A percentile compares a stretch with the other conserved stretches of the same genome.
These are phyloP conservation scores for Jordanella pulchra DNA, from an alignment of 2,797 vertebrate genomes.

Conservation along the genomic window DNA sequence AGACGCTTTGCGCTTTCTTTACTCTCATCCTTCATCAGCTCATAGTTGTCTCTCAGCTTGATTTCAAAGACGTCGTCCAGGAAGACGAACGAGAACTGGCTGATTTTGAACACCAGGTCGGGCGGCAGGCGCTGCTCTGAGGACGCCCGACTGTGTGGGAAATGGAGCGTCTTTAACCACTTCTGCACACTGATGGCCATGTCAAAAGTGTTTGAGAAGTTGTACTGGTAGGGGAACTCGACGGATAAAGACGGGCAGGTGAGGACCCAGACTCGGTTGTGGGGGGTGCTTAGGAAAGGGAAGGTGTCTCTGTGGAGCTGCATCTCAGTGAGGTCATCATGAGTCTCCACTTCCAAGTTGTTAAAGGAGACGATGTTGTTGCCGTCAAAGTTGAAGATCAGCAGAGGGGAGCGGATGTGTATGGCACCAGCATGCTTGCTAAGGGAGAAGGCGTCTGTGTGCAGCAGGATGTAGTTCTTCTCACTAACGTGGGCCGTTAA, in stretches of 20 bases:
- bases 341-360: slow-evolving; percentile 82
- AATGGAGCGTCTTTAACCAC: slow-evolving; percentile 93
- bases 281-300: slow-evolving; percentile 81
- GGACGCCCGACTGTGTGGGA: slow-evolving; percentile 21
- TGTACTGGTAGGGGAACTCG: slow-evolving; percentile 97
- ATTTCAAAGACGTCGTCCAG: slow-evolving; percentile 95
- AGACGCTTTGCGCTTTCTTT: slow-evolving; percentile 96
- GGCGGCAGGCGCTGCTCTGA: slow-evolving; percentile 79
- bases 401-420: slow-evolving; percentile 81
- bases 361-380: slow-evolving; percentile 91
- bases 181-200: slow-evolving; percentile 91
- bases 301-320: slow-evolving; percentile 85
- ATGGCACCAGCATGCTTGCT: slow-evolving; percentile 77
- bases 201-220: slow-evolving; percentile 93
- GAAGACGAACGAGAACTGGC: slow-evolving; percentile 94
- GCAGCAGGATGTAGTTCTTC: slow-evolving; percentile 86
- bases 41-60: slow-evolving; percentile 96
- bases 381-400: slow-evolving; percentile 90
- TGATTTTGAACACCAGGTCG: slow-evolving; percentile 87
- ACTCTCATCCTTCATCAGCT: slow-evolving; percentile 98
- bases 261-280: slow-evolving; percentile 88
- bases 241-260: slow-evolving; percentile 83
- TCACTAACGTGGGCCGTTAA: slow-evolving; percentile 86
- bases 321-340: slow-evolving; percentile 85
- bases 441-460: slow-evolving; percentile 79